Conservation (phyloP, 2,888 invertebrate genomes). For the Druceiella hillmani region DNA sequence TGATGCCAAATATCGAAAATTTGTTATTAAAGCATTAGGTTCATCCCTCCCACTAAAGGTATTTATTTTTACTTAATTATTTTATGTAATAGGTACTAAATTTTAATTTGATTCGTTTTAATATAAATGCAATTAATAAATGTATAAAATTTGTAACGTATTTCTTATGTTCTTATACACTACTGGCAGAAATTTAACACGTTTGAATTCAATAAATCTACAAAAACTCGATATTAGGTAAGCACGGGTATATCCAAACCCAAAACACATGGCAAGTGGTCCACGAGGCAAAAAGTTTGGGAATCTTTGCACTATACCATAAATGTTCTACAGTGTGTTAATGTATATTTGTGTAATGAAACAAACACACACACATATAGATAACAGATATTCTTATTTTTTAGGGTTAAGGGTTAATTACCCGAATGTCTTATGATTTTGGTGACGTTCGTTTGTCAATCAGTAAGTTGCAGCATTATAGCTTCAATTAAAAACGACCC, state of each 20-base stretch:
- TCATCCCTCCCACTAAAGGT: slow-evolving; percentile 22
- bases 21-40: slow-evolving; percentile 22
- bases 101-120: slow-evolving; percentile 16
- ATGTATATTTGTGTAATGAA: too few relatives aligned
- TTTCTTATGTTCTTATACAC: slow-evolving; percentile 10
- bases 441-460: too few relatives aligned
- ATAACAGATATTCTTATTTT: too few relatives aligned
- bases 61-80: slow-evolving; percentile 20
- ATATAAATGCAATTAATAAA: slow-evolving; percentile 17
- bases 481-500: too few relatives aligned
- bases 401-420: too few relatives aligned
- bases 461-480: too few relatives aligned
- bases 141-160: slow-evolving; percentile 15
- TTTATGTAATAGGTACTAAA: slow-evolving; percentile 16
- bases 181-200: slow-evolving; percentile 9
- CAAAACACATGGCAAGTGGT: slow-evolving; percentile 14
- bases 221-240: slow-evolving; percentile 11
- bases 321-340: too few relatives aligned
- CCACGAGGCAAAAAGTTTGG: slow-evolving; percentile 16
- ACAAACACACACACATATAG: too few relatives aligned
- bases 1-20: slow-evolving; percentile 24
- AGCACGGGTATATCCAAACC: slow-evolving; percentile 9
- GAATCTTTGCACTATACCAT: slow-evolving; percentile 1
- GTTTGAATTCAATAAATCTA: slow-evolving; percentile 8
- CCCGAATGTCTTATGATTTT: too few relatives aligned